A percentile compares a stretch with the other conserved stretches of the same genome.
Evolutionary conservation across 1,140 invertebrate species (phyloP).

Genomic region (Elymnias hypermnestra): DNA sequence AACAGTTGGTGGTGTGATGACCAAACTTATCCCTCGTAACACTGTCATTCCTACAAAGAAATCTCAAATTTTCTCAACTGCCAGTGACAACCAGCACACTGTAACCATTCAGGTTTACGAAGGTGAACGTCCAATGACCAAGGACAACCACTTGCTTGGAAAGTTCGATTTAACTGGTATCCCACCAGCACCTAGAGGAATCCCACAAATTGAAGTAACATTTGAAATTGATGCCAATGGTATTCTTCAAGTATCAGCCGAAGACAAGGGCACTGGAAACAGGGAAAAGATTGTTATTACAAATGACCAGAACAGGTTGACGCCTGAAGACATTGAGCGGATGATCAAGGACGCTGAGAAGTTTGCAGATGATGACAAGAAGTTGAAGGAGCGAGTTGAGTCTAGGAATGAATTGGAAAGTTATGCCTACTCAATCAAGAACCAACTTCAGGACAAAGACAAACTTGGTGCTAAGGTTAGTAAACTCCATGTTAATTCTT

Average conservation of each 20-base stretch:
- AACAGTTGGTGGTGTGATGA: slow-evolving; percentile 99
- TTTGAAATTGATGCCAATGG: slow-evolving; percentile 99
- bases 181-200: slow-evolving; percentile 96
- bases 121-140: slow-evolving; percentile 98
- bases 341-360: slow-evolving; percentile 99
- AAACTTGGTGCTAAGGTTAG: slow-evolving; percentile 95
- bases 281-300: slow-evolving; percentile 99
- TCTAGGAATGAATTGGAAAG: slow-evolving; percentile 97
- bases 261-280: slow-evolving; percentile 99
- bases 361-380: slow-evolving; percentile 99
- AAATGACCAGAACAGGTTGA: slow-evolving; percentile 97
- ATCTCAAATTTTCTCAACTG: slow-evolving; percentile 99
- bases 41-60: slow-evolving; percentile 99
- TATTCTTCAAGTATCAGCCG: slow-evolving; percentile 96
- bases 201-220: slow-evolving; percentile 99
- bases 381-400: slow-evolving; percentile 97
- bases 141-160: slow-evolving; percentile 98
- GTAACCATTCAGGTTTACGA: slow-evolving; percentile 93
- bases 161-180: slow-evolving; percentile 99
- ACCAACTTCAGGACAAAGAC: slow-evolving; percentile 97
- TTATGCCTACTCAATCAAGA: slow-evolving; percentile 98
- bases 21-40: slow-evolving; percentile 98
- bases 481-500: too few species aligned
- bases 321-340: slow-evolving; percentile 97
- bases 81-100: slow-evolving; percentile 98